These are phyloP conservation scores for Dasypus novemcinctus DNA, from an alignment of 2,113 vertebrate species.

Conservation along the genomic window DNA sequence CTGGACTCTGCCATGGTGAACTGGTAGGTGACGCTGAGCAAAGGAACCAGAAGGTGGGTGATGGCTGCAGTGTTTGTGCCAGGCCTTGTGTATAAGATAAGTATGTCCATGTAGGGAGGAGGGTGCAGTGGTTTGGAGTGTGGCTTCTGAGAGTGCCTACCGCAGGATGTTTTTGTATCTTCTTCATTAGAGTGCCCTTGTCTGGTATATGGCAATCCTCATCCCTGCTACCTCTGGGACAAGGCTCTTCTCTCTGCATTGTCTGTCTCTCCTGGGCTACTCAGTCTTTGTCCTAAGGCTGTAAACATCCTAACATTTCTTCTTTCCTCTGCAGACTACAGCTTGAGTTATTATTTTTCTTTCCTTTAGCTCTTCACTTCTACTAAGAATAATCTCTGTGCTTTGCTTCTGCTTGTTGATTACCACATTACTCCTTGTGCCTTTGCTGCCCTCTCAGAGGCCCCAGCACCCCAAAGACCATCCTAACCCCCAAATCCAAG, in stretches of 20 bases:
- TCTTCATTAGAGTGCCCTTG: rapidly evolving
- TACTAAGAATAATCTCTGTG: not conserved
- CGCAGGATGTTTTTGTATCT: rapidly evolving
- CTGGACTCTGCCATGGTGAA: rapidly evolving
- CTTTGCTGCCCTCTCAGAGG: rapidly evolving
- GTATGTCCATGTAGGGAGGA: not conserved
- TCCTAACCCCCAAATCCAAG: rapidly evolving
- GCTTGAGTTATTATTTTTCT: not conserved
- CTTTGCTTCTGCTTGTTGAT: not conserved
- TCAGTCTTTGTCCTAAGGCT: not conserved
- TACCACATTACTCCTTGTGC: rapidly evolving
- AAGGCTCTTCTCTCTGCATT: not conserved
- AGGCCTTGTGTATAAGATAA: not conserved
- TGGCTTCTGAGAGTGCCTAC: too few species aligned
- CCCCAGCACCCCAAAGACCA: not conserved
- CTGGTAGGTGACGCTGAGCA: not conserved
- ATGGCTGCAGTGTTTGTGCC: rapidly evolving
- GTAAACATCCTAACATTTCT: rapidly evolving
- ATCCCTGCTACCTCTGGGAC: not conserved
- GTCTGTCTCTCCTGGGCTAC: not conserved
- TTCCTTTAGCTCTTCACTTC: not conserved
- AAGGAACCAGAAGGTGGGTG: not conserved
- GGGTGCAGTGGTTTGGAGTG: not conserved
- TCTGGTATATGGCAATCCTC: not conserved
- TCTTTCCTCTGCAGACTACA: not conserved